Conservation (phyloP, 2,113 vertebrate species). For the Macquaria ambigua region DNA sequence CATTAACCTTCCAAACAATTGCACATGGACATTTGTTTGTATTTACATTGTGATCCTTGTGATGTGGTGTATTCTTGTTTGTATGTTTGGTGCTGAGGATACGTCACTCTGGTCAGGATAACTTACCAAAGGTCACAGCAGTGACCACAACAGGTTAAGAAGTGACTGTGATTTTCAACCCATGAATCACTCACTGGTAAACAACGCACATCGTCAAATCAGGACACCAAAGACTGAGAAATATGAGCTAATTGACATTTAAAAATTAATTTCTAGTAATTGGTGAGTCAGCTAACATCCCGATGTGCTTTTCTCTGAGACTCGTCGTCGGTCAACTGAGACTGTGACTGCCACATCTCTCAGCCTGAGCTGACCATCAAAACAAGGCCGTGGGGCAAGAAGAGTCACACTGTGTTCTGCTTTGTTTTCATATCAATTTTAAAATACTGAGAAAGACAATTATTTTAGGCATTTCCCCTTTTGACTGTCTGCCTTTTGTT, state of each 20-base stretch:
- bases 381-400: neutral
- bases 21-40: neutral
- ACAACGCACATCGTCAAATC: neutral
- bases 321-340: slow-evolving; percentile 21
- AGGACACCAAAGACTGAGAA: neutral
- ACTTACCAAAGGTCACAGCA: slow-evolving; percentile 25
- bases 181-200: slow-evolving; percentile 29
- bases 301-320: slow-evolving; percentile 5
- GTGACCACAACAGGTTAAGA: slow-evolving; percentile 24
- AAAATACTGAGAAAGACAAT: slow-evolving; percentile 1
- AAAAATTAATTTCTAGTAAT: slow-evolving; percentile 48
- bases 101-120: slow-evolving; percentile 21
- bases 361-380: slow-evolving; percentile 44
- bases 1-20: neutral
- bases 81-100: slow-evolving; percentile 5
- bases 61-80: neutral
- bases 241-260: slow-evolving; percentile 66
- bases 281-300: slow-evolving; percentile 48
- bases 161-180: slow-evolving; percentile 20
- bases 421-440: slow-evolving; percentile 9
- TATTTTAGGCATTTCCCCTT: slow-evolving; percentile 21
- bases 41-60: neutral
- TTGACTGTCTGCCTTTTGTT: neutral
- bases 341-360: neutral
- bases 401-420: slow-evolving; percentile 9